phyloP scores from a whole-genome alignment of 2,113 vertebrate species.

The Gasterosteus aculeatus region DNA sequence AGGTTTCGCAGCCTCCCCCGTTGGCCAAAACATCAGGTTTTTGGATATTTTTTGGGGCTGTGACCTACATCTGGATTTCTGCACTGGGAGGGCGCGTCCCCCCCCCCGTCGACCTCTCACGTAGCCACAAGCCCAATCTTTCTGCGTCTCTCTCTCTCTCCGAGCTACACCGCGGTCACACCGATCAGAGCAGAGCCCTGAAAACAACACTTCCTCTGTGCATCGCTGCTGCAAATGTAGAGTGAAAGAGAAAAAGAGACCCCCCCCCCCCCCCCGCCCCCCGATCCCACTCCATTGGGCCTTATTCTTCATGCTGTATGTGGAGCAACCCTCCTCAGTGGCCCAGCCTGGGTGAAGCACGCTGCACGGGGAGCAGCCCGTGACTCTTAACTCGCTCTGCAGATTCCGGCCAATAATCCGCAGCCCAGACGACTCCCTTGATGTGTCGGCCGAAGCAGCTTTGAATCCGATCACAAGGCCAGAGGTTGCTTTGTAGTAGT shows the following conservation, averaged over 20 bases:
- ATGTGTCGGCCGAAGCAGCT: conserved; percentile 78
- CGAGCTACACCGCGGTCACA: conserved; percentile 40
- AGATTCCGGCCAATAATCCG: conserved; percentile 78
- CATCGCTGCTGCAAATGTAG: conserved; percentile 48
- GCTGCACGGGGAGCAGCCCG: conserved; percentile 77
- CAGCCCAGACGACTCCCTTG: conserved; percentile 73
- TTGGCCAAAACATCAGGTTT: conserved; percentile 79
- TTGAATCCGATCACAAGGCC: conserved; percentile 80
- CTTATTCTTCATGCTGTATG: conserved; percentile 50
- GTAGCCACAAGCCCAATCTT: conserved; percentile 61
- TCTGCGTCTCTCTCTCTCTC: conserved; percentile 25
- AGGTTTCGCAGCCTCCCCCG: conserved; percentile 74
- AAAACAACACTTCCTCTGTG: conserved; percentile 56
- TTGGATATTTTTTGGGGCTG: conserved; percentile 80
- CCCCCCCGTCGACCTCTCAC: conserved; percentile 61
- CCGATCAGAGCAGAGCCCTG: conserved; percentile 45
- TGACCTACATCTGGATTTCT: conserved; percentile 86
- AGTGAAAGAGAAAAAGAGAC: conserved; percentile 31
- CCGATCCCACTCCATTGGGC: conserved; percentile 23
- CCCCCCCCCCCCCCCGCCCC: not conserved
- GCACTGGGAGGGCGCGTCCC: conserved; percentile 67
- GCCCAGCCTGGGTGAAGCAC: conserved; percentile 75
- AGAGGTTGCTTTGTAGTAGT: conserved; percentile 78
- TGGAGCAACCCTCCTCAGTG: conserved; percentile 60
- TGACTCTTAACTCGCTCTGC: conserved; percentile 78